Conservation (phyloP, 92 coral and sea anemone genomes). For the Porites lobata region DNA sequence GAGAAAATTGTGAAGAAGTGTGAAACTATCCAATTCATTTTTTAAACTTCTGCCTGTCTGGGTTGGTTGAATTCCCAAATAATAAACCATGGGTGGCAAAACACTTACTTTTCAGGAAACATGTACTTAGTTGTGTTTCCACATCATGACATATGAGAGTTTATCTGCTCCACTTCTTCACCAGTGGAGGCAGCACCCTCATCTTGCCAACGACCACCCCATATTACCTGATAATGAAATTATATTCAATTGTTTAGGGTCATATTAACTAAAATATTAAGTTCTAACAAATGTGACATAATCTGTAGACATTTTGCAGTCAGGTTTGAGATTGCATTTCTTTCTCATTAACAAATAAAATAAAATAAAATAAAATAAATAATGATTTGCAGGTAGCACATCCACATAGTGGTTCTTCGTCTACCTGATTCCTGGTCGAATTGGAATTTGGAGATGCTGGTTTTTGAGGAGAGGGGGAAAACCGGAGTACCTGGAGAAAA, state of each 20-base stretch:
- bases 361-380: no score
- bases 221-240: slow-evolving; percentile 36
- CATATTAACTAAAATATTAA: neutral
- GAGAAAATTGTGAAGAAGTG: neutral
- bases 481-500: no score
- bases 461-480: no score
- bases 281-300: neutral
- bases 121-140: slow-evolving; percentile 71
- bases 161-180: slow-evolving; percentile 72
- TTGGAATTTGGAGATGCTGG: no score
- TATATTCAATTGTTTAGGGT: neutral
- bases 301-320: no score
- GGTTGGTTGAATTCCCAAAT: neutral
- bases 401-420: no score
- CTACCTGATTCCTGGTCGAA: no score
- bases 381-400: no score
- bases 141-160: slow-evolving; percentile 66
- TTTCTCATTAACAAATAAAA: no score
- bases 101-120: slow-evolving; percentile 40
- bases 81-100: neutral
- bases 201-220: slow-evolving; percentile 76
- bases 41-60: neutral
- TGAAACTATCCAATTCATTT: neutral
- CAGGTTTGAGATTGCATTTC: no score
- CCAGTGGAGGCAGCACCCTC: slow-evolving; percentile 70